Percentiles rank a stretch among this genome's conserved stretches.
Evolutionary conservation across 2,888 invertebrate genomes (phyloP).

Genomic region (Dorcus hopei): DNA sequence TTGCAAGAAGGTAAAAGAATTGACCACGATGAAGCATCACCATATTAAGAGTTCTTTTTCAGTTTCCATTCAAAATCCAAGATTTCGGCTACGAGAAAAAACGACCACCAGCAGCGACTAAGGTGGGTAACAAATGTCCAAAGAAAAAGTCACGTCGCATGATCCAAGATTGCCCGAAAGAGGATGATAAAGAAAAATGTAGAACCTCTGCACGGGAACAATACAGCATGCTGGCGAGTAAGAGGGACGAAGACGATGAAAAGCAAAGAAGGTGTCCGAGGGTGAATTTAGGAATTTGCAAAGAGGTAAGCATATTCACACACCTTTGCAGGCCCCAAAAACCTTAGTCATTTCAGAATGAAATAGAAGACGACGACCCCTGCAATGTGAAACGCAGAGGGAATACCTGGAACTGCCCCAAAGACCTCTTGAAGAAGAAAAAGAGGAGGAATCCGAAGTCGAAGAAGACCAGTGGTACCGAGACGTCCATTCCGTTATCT

Average conservation of each 20-base stretch:
- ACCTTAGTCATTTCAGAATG: not conserved
- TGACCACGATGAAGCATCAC: no score
- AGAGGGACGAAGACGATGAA: not conserved
- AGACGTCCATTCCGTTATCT: no score
- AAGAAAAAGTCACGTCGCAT: conserved; percentile 12
- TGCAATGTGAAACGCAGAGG: conserved; percentile 37
- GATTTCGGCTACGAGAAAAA: conserved; percentile 10
- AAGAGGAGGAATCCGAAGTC: conserved; percentile 22
- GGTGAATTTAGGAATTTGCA: conserved; percentile 16
- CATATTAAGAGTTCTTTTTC: not conserved
- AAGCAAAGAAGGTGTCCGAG: conserved; percentile 21
- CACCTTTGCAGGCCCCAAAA: not conserved
- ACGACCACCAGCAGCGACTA: not conserved
- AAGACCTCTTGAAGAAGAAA: conserved; percentile 40
- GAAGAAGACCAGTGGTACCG: conserved; percentile 6
- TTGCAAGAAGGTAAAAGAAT: no score
- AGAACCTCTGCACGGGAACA: not conserved
- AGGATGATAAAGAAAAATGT: not conserved
- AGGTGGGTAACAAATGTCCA: conserved; percentile 9
- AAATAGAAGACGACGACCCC: conserved; percentile 17
- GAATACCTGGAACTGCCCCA: conserved; percentile 43
- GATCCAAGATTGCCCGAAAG: conserved; percentile 18
- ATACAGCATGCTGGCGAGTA: not conserved
- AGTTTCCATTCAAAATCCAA: conserved; percentile 13
- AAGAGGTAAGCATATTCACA: conserved; percentile 1